Evolutionary conservation across 2,888 invertebrate species (phyloP), one percentile per base, ranked within the genome.

Genomic region (Drosophila anceps): DNA sequence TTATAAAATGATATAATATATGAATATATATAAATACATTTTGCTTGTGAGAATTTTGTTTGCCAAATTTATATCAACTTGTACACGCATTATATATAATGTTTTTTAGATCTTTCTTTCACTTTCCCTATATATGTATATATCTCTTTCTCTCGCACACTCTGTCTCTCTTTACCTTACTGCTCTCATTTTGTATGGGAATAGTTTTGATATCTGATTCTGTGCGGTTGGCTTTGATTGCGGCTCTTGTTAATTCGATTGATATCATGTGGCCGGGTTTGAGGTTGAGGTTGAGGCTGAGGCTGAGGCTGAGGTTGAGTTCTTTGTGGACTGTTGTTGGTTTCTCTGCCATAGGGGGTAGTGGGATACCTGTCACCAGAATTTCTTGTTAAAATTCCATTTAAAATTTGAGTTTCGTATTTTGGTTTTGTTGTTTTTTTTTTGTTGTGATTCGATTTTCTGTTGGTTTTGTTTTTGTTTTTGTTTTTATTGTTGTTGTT

Each of bases 51-150:
- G 55, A 71, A 66, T 71, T 76, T 71, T 76, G 70, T 81, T 78
- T 61, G 74, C 78, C 73, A 82, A 77, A 57, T 57, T 77, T 53
- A 58, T 54, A 69, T 76, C 72, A 79, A 83, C 87, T 86, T 91
- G 90, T 91, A 92, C 92, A 92, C 92, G 92, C 92, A 92, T 92
- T 92, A 92, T 92, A 92, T 91, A 92, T 92, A 91, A 92, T 92
- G 91, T 91, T 78, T 89, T 91, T 91, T 91, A 88, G 91, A 76
- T 80, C 73, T 76, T n/a, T 24, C 1, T 33, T 12, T 69, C 73
- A 18, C 20, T 20, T 18, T 31, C 41, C 29, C 29, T 43, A 6
- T n/a, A n/a, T n/a, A n/a, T n/a, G n/a, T n/a, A n/a, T n/a, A n/a
- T n/a, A n/a, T 13, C 55, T 2, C 15, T 55, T 15, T 15, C 8